These are phyloP conservation scores for Adoxophyes honmai DNA, from an alignment of 1,140 invertebrate species.

Conservation along the genomic window DNA sequence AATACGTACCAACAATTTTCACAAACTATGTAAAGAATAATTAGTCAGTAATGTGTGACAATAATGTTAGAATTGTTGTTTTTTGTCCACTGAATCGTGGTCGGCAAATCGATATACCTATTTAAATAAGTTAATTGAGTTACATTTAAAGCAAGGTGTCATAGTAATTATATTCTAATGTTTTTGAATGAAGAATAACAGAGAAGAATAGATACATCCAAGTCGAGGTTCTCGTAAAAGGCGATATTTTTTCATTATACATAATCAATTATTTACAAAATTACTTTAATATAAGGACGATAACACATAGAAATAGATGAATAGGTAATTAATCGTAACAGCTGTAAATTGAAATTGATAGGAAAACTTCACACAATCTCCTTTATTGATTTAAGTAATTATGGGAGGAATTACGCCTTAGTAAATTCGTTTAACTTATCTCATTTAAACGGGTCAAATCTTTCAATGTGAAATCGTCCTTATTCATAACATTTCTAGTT, in stretches of 20 bases:
- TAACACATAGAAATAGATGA: background rate
- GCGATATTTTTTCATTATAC: slow-evolving; percentile 7
- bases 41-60: no score
- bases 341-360: no score
- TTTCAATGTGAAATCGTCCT: slow-evolving; percentile 32
- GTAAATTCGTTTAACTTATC: no score
- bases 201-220: background rate
- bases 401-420: no score
- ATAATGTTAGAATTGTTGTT: no score
- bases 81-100: no score
- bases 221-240: background rate
- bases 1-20: no score
- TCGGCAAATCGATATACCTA: no score
- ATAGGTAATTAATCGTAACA: background rate
- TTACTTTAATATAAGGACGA: background rate
- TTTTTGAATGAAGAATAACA: background rate
- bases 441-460: background rate
- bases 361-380: no score
- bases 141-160: slow-evolving; percentile 12
- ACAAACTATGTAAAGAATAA: no score
- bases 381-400: no score
- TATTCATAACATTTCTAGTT: slow-evolving; percentile 36
- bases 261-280: background rate
- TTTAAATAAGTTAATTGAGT: no score
- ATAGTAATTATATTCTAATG: background rate